Base-by-base conservation (phyloP, 2,113 vertebrate genomes). In the Phyllostomus discolor region DNA sequence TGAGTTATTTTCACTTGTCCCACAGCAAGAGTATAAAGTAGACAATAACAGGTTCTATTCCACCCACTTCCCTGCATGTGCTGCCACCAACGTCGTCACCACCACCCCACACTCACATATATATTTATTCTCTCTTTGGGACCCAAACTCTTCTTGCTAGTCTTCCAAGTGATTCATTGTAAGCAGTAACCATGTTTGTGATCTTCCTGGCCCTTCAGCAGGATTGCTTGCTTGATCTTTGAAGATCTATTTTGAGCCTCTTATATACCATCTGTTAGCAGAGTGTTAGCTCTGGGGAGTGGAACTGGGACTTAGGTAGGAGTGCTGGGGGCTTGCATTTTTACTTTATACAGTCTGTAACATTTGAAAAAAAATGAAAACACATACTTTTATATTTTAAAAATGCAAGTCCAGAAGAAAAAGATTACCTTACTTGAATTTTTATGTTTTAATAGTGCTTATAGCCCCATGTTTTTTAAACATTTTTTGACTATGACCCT, bases 1-100 rank as follows among this genome's bases (percentile, higher is more conserved):
- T 69, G 90, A 66, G 67, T 95, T 96, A 95, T 95, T 97, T 95
- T 97, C 67, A 87, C n/a, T 90, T 94, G 90, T 54, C 76, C 78
- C 92, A 92, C 85, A 84, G 79, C 52, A 92, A n/a, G 93, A 89
- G 70, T 89, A 15, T 87, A 76, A 96, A 96, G 62, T 86, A 95
- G 94, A 76, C 80, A 85, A 0, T 95, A 78, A 96, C 88, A 94
- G 78, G 89, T 73, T 69, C 93, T 84, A 70, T 22, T 97, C 82
- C 26, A 88, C 80, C 97, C 72, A 70, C 95, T 8, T 86, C 15
- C 54, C 46, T 82, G 91, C 78, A 86, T 91, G 75, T 20, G 48
- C 62, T 95, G 66, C 92, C 79, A 95, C 88, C 96, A 69, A 31
- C 7, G 0, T 66, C 7, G 12, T 91, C 54, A 69, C 59, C 17